Evolutionary conservation across 2,888 invertebrate species (phyloP), one percentile per base, ranked within the genome.

Genomic region (Macaria notata): DNA sequence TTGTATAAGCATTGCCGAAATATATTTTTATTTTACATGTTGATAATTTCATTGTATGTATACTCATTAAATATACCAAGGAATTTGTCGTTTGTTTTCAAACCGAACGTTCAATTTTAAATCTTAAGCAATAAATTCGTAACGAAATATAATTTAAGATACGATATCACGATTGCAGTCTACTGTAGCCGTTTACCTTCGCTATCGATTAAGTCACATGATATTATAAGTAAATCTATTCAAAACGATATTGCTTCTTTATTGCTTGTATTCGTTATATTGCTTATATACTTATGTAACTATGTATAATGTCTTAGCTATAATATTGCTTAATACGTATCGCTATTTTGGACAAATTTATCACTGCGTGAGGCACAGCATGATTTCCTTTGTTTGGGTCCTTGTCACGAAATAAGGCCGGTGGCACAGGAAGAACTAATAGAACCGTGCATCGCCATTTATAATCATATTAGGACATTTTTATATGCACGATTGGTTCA

Each of bases 81-180:
- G 19, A 47, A 48, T n/a, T 29, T 49, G 9, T 38, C 9, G 9
- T 36, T 36, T 36, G 1, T 54, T 54, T 31, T 43, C 3, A 48
- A 54, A 48, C 46, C 30, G 39, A 54, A 36, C 48, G n/a, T 65
- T 58, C 33, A 57, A 56, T 62, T 62, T 68, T 64, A 69, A 75
- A 31, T 57, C 70, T 74, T 78, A 76, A 73, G 73, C 76, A 70
- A 75, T 74, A 75, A 69, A 59, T 56, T 59, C 31, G 54, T 59
- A 62, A 63, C 61, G 64, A 71, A 70, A 70, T 71, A 72, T 67
- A 66, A 69, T 75, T 76, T 73, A 72, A 60, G 71, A 70, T 76
- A 72, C 74, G 70, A 75, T 81, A 83, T 84, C 84, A 82, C 83
- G 73, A 70, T 79, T 75, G 81, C 86, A 86, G 86, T 84, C 86